Conservation (phyloP, 2,888 invertebrate species). For the Conomelus anceps region DNA sequence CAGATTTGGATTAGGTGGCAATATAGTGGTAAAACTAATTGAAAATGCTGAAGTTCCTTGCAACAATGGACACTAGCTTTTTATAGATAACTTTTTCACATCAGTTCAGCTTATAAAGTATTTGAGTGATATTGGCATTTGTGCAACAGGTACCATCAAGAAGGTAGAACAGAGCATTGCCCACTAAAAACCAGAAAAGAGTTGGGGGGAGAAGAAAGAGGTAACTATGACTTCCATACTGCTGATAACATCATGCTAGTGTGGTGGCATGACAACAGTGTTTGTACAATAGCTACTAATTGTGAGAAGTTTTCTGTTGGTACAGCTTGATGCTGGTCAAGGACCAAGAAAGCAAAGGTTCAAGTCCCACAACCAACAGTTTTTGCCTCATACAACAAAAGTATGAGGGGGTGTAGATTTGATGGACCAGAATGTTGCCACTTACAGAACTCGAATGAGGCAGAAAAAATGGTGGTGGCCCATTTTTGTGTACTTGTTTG, state of each 20-base stretch:
- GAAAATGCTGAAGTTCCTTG: conserved; percentile 12
- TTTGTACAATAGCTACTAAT: conserved; percentile 13
- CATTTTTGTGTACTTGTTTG: too few species aligned
- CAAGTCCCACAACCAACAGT: too few species aligned
- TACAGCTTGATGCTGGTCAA: background rate
- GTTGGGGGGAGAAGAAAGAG: conserved; percentile 5
- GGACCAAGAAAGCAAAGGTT: conserved; percentile 5
- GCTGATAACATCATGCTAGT: conserved; percentile 15
- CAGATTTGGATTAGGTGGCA: conserved; percentile 12
- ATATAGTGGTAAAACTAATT: background rate
- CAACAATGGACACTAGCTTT: conserved; percentile 2
- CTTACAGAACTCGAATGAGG: too few species aligned
- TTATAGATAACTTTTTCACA: conserved; percentile 15
- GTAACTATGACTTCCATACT: conserved; percentile 2
- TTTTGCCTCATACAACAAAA: conserved; percentile 14
- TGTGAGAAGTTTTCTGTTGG: conserved; percentile 4
- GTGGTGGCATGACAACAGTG: conserved; percentile 9
- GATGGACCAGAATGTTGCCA: background rate
- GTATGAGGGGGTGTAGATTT: conserved; percentile 11
- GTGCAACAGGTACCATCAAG: conserved; percentile 13
- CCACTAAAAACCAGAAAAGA: conserved; percentile 14
- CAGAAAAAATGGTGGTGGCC: too few species aligned
- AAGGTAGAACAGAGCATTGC: conserved; percentile 5
- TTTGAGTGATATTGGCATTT: background rate
- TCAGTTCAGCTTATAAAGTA: conserved; percentile 1